Percentiles rank a stretch among this genome's conserved stretches.
These are phyloP conservation scores for Pseudorhombus dupliciocellatus DNA, from an alignment of 2,113 vertebrate genomes.

Conservation along the genomic window DNA sequence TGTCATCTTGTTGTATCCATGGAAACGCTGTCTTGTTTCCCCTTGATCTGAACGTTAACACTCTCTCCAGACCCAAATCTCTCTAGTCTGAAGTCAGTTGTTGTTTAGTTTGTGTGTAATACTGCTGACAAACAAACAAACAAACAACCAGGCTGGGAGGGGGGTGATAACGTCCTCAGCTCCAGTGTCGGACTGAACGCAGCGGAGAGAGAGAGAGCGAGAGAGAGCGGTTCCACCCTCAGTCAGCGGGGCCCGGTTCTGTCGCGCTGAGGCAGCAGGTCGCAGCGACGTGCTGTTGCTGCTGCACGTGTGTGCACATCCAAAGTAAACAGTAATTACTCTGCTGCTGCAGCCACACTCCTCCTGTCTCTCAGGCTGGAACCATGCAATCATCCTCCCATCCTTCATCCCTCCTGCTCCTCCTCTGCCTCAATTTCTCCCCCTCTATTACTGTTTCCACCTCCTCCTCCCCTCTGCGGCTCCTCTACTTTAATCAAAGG, in stretches of 20 bases:
- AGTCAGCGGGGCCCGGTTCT: conserved; percentile 8
- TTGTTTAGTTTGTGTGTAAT: too few species aligned
- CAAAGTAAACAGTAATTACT: conserved; percentile 77
- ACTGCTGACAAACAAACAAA: neutral
- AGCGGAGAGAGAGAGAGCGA: neutral
- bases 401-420: conserved; percentile 38
- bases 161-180: neutral
- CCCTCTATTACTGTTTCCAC: conserved; percentile 4
- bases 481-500: conserved; percentile 7
- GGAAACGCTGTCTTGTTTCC: too few species aligned
- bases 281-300: conserved; percentile 9
- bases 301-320: conserved; percentile 32
- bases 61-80: neutral
- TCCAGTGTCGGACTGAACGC: neutral
- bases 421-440: neutral
- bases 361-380: conserved; percentile 57
- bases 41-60: neutral
- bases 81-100: neutral
- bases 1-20: too few species aligned
- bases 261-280: conserved; percentile 62
- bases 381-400: conserved; percentile 60
- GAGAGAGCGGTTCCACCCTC: too few species aligned
- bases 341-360: conserved; percentile 61
- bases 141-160: neutral
- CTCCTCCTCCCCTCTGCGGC: neutral